Conservation (phyloP, 2,888 invertebrate genomes). For the Tinea semifulvella region DNA sequence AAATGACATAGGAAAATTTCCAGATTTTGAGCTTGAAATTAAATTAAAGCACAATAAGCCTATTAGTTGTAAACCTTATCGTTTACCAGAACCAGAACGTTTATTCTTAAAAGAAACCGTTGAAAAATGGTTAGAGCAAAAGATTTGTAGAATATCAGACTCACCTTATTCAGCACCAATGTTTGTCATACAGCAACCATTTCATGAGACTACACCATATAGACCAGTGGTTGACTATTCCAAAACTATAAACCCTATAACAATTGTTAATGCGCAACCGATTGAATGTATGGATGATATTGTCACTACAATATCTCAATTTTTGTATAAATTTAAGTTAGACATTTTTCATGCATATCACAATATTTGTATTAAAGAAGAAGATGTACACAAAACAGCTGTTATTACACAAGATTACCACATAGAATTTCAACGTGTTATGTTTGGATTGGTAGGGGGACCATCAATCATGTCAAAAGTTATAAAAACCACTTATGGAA, state of each 20-base stretch:
- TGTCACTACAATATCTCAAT: slow-evolving; percentile 11
- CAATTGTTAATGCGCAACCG: slow-evolving; percentile 9
- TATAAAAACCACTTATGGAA: slow-evolving; percentile 14
- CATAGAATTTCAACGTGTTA: slow-evolving; percentile 12
- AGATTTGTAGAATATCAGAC: slow-evolving; percentile 14
- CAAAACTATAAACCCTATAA: slow-evolving; percentile 15
- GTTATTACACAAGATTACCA: slow-evolving; percentile 14
- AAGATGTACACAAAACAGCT: slow-evolving; percentile 13
- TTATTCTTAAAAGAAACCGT: slow-evolving; percentile 13
- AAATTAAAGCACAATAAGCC: slow-evolving; percentile 12
- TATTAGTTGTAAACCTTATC: slow-evolving; percentile 15
- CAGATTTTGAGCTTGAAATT: slow-evolving; percentile 15
- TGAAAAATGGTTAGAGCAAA: slow-evolving; percentile 13
- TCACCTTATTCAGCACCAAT: slow-evolving; percentile 16
- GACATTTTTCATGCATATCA: slow-evolving; percentile 15
- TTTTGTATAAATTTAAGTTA: slow-evolving; percentile 14
- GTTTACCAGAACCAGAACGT: slow-evolving; percentile 14
- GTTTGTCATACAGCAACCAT: slow-evolving; percentile 15
- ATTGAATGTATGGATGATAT: slow-evolving; percentile 14
- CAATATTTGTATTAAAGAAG: no score
- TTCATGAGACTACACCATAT: slow-evolving; percentile 15
- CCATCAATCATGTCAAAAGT: slow-evolving; percentile 15
- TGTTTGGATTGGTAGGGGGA: slow-evolving; percentile 15
- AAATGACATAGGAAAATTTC: no score
- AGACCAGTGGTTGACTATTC: slow-evolving; percentile 15